Conservation (phyloP, 2,888 invertebrate species). For the Anoncus sp. region DNA sequence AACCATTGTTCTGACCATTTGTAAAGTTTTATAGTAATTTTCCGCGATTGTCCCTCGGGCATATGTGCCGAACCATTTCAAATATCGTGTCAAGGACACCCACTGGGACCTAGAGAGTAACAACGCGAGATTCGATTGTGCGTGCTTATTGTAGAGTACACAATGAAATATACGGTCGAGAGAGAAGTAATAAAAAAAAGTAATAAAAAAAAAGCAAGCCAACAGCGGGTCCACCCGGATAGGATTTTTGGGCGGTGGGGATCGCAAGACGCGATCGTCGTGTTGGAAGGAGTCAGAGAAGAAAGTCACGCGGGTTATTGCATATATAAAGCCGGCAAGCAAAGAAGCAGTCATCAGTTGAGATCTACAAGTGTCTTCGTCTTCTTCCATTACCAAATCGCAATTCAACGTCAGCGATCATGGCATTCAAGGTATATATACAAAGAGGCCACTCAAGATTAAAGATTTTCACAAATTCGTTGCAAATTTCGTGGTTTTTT, state of each 20-base stretch:
- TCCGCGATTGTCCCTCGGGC: slow-evolving; percentile 36
- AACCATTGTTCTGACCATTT: neutral
- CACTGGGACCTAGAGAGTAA: slow-evolving; percentile 36
- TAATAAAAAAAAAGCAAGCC: slow-evolving; percentile 20
- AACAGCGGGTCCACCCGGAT: slow-evolving; percentile 47
- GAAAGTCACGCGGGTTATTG: slow-evolving; percentile 57
- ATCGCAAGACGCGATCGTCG: slow-evolving; percentile 22
- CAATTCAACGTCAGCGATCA: slow-evolving; percentile 40
- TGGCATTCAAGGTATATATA: slow-evolving; percentile 60
- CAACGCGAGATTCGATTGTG: slow-evolving; percentile 52
- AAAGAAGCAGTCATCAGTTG: slow-evolving; percentile 57
- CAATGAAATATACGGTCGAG: slow-evolving; percentile 31
- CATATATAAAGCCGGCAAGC: slow-evolving; percentile 57
- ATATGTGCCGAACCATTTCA: slow-evolving; percentile 6
- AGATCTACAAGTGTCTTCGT: slow-evolving; percentile 48
- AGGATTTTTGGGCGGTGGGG: slow-evolving; percentile 55
- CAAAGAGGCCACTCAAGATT: too few species aligned
- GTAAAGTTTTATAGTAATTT: slow-evolving; percentile 6
- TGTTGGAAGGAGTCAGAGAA: slow-evolving; percentile 57
- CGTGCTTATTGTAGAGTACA: slow-evolving; percentile 20
- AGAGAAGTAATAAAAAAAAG: slow-evolving; percentile 8
- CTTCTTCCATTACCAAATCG: slow-evolving; percentile 49
- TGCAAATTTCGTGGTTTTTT: neutral
- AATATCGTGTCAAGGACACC: slow-evolving; percentile 60
- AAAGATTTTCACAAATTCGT: neutral